Base-by-base conservation (phyloP, 1,140 invertebrate species). In the Ylistrum balloti region DNA sequence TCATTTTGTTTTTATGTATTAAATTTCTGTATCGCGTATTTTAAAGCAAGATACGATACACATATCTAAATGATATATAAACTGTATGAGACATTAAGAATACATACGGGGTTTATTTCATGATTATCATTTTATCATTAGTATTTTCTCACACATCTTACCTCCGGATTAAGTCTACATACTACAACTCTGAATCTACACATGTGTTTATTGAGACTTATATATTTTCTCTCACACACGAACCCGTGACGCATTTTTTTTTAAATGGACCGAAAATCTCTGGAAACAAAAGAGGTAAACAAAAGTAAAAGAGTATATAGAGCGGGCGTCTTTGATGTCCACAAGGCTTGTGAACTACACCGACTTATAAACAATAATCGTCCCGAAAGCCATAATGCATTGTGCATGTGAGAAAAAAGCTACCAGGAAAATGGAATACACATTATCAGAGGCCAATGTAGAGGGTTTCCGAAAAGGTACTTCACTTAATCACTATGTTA, bases 301-400 rank as follows among this genome's bases (percentile, higher is more conserved):
- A 74, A 74, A 20, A 56, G 56, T 74, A 22, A 74, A 74, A 74
- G 28, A 28, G 22, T 74, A 74, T n/a, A 22, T 17, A 11, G 56
- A 2, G 9, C 56, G 56, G 56, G 2, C 7, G n/a, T 7, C 56
- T 74, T 74, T 74, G 56, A 74, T 74, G 56, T 74, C 28, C 9
- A 28, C 22, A n/a, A 28, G 13, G 9, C 56, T 11, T 74, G n/a
- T 74, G n/a, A 74, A 28, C 56, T 74, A 28, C 1, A 9, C 22
- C 56, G 56, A 74, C 3, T 17, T 28, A 74, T 74, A 74, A 74
- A 74, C 56, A 74, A 74, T 74, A 74, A 74, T 74, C 56, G n/a
- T 28, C 22, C 56, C 56, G 28, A 17, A 28, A 74, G 56, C 22
- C 56, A 74, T 11, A 74, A 74, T 74, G n/a, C 3, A 28, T 28